phyloP scores from a whole-genome alignment of 2,888 invertebrate genomes.

The Parascotia fuliginaria region DNA sequence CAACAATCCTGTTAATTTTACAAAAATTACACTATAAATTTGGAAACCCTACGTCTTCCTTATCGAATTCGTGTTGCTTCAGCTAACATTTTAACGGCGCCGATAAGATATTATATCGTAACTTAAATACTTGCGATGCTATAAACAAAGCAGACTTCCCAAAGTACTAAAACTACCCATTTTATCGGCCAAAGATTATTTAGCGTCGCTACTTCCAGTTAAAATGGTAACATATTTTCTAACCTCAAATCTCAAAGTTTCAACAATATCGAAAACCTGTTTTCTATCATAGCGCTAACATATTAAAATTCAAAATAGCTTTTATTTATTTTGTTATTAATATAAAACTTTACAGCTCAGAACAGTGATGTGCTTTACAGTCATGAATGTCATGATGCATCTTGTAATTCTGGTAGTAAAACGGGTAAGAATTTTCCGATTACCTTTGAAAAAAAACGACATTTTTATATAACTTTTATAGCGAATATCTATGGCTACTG shows the following conservation, averaged over 20 bases:
- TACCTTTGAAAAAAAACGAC: constrained; percentile 11
- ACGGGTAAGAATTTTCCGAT: constrained; percentile 7
- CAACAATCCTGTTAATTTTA: too few species aligned
- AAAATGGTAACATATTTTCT: constrained; percentile 10
- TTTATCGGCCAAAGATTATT: constrained; percentile 13
- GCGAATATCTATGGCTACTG: constrained; percentile 6
- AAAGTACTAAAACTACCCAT: constrained; percentile 6
- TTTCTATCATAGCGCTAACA: fast-evolving
- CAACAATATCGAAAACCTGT: constrained; percentile 5
- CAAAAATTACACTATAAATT: too few species aligned
- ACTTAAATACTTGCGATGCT: too few species aligned
- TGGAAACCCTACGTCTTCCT: too few species aligned
- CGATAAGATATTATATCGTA: too few species aligned
- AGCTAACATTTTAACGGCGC: too few species aligned
- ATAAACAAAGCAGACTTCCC: constrained; percentile 6
- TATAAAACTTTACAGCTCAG: constrained; percentile 18
- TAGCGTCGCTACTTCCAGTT: constrained; percentile 5
- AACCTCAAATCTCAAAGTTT: constrained; percentile 14
- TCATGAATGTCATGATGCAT: constrained; percentile 6
- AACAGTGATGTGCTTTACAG: too few species aligned
- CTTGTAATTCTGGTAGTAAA: constrained; percentile 21
- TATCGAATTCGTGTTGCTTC: too few species aligned
- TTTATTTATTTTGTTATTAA: background rate
- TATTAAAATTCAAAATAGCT: background rate
- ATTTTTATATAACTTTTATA: constrained; percentile 23